Evolutionary conservation across 2,797 vertebrate genomes (phyloP).

Genomic region (Siniperca scherzeri): DNA sequence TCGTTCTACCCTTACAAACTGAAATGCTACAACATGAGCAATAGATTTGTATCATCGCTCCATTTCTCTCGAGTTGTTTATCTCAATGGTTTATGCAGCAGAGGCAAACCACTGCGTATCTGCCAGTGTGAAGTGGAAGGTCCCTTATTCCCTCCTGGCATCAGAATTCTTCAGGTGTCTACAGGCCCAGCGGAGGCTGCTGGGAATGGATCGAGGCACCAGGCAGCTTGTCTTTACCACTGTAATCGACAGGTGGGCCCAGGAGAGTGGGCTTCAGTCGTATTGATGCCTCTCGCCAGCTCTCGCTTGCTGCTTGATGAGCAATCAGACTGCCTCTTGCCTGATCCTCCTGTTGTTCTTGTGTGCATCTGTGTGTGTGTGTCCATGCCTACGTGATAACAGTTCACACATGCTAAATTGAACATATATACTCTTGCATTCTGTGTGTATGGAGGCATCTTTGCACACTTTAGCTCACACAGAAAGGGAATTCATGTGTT

Average conservation of each 20-base stretch:
- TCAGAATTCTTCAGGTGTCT: slow-evolving; percentile 80
- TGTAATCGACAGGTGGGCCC: slow-evolving; percentile 82
- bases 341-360: slow-evolving; percentile 55
- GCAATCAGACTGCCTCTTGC: slow-evolving; percentile 64
- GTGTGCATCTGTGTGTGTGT: slow-evolving; percentile 12
- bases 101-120: slow-evolving; percentile 58
- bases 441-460: not conserved
- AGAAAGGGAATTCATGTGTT: slow-evolving; percentile 25
- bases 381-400: slow-evolving; percentile 16
- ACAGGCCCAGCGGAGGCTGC: slow-evolving; percentile 62
- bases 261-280: slow-evolving; percentile 69
- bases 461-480: slow-evolving; percentile 7
- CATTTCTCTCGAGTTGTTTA: slow-evolving; percentile 73
- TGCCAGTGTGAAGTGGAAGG: slow-evolving; percentile 64
- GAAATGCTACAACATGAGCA: slow-evolving; percentile 40
- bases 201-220: slow-evolving; percentile 74
- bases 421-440: slow-evolving; percentile 21
- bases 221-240: slow-evolving; percentile 78
- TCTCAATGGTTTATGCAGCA: slow-evolving; percentile 73
- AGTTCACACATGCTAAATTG: slow-evolving; percentile 3
- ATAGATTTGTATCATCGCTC: slow-evolving; percentile 64
- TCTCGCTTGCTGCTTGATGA: slow-evolving; percentile 72
- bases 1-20: slow-evolving; percentile 47
- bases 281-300: slow-evolving; percentile 71
- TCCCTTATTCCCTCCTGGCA: slow-evolving; percentile 76